These are phyloP conservation scores for Odontocolon sp. DNA, from an alignment of 2,888 invertebrate genomes.

Conservation along the genomic window DNA sequence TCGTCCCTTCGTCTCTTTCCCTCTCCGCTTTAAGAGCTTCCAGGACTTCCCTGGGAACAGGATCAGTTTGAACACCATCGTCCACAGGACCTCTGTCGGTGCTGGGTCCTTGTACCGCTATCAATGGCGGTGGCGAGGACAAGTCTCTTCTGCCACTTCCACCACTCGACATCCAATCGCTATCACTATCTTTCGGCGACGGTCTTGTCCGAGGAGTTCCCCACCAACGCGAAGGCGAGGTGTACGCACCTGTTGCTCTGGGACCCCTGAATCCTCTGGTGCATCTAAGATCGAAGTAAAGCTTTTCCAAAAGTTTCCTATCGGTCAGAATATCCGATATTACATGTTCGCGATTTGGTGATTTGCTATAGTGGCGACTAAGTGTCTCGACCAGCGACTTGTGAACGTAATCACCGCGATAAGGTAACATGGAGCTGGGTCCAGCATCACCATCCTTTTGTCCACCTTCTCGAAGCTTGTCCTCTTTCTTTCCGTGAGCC, in stretches of 20 bases:
- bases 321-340: slow-evolving; percentile 89
- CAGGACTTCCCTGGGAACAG: slow-evolving; percentile 83
- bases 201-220: slow-evolving; percentile 64
- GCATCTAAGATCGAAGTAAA: slow-evolving; percentile 88
- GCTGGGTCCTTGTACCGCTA: slow-evolving; percentile 85
- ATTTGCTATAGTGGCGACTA: slow-evolving; percentile 86
- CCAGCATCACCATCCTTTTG: slow-evolving; percentile 67
- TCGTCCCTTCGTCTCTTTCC: slow-evolving; percentile 80
- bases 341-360: slow-evolving; percentile 86
- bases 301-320: slow-evolving; percentile 87
- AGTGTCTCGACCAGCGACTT: slow-evolving; percentile 86
- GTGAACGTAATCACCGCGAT: slow-evolving; percentile 83
- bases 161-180: slow-evolving; percentile 59
- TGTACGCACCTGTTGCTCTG: slow-evolving; percentile 76
- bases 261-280: slow-evolving; percentile 83
- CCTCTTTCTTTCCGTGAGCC: slow-evolving; percentile 70
- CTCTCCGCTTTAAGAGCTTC: slow-evolving; percentile 81
- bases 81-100: slow-evolving; percentile 82
- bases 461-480: slow-evolving; percentile 54
- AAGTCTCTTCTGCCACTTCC: slow-evolving; percentile 61
- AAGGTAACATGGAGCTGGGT: slow-evolving; percentile 77
- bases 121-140: slow-evolving; percentile 85
- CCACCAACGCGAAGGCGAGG: slow-evolving; percentile 76
- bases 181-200: slow-evolving; percentile 62
- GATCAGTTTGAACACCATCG: slow-evolving; percentile 85